phyloP scores from a whole-genome alignment of 2,797 vertebrate genomes.

The Coregonus suidteri region DNA sequence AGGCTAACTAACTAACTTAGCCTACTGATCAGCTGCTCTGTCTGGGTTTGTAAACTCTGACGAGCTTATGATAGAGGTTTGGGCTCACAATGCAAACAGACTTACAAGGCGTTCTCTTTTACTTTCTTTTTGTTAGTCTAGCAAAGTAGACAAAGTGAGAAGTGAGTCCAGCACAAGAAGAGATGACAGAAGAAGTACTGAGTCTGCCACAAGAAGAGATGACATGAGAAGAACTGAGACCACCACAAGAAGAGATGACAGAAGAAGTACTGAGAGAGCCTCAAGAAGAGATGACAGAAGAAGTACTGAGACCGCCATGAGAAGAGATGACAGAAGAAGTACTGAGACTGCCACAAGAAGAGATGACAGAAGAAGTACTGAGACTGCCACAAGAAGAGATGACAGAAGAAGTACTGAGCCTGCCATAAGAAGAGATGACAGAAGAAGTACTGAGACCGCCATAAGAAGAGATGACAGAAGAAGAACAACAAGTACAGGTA shows the following conservation, averaged over 20 bases:
- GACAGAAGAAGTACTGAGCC: not conserved
- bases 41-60: not conserved
- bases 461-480: too few species aligned
- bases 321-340: too few species aligned
- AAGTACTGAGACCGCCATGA: too few species aligned
- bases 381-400: not conserved
- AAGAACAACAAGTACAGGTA: not conserved
- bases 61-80: not conserved
- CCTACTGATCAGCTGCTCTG: not conserved
- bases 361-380: not conserved
- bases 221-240: constrained; percentile 13
- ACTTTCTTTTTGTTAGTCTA: constrained; percentile 63
- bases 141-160: constrained; percentile 64
- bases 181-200: constrained; percentile 63
- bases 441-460: not conserved
- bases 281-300: not conserved
- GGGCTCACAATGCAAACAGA: constrained; percentile 3
- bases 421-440: not conserved
- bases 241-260: not conserved
- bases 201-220: constrained; percentile 57
- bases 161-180: constrained; percentile 66
- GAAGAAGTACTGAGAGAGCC: not conserved
- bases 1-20: not conserved
- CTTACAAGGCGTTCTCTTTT: not conserved
- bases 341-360: too few species aligned